Base-by-base conservation (phyloP, 64 coral and sea anemone genomes). In the Dendronephthya gigantea region DNA sequence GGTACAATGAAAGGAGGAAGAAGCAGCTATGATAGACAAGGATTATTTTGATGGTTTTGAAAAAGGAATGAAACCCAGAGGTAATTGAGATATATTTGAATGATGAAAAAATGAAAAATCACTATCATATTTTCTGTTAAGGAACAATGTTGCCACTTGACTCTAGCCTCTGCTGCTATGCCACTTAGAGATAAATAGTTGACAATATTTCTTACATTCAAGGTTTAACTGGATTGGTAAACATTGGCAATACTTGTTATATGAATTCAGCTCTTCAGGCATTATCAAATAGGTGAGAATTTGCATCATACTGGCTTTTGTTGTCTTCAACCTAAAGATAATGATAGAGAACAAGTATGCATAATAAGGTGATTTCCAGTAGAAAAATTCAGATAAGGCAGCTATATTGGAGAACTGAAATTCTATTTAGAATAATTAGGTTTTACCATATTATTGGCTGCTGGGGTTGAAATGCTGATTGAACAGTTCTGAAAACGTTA, bases 201-300 rank as follows among this genome's bases (percentile, higher is more conserved):
- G 27, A 56, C 10, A 39, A 31, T 50, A 10, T 12, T 22, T 23
- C 33, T 31, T 25, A 79, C n/a, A 40, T 52, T 84, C 56, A 50
- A 98, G 95, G 95, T 16, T 84, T 98, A 16, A 93, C 92, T 91
- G 95, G 95, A 0, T 70, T 98, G 36, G 89, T 75, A 79, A 98
- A 98, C 55, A 93, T 98, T 86, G 95, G 95, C 36, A 98, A 98
- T 51, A 98, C 95, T 12, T 98, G 95, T 62, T 98, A 93, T 37
- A 93, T 98, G 94, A 97, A 97, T 97, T 92, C 94, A 5, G 94
- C 94, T 7, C 85, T 97, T 17, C 94, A 97, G 50, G 91, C 94
- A 74, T 47, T 97, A 7, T 97, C 94, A 82, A 97, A 97, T 84
- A 93, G 94, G 94, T 97, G 89, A 0, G 90, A 49, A 25, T 37